Base-by-base conservation (phyloP, 2,797 vertebrate species). In the Enteromius paludinosus region DNA sequence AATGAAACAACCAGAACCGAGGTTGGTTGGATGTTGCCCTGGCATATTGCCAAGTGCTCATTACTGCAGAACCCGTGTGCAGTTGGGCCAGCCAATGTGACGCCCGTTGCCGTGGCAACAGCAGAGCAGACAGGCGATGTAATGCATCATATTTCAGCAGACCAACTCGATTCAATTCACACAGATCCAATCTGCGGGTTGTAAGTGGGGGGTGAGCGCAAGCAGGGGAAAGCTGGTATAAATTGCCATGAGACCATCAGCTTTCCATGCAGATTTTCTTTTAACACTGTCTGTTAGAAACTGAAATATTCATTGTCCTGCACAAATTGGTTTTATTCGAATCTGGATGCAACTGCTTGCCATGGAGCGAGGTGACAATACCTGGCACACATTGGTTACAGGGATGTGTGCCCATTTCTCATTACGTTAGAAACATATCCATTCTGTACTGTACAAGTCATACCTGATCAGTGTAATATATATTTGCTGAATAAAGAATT, bases 101-200 rank as follows among this genome's bases (percentile, higher is more conserved):
- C 88, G 91, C 90, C 94, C 91, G 94, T 96, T 82, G 64, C 95
- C 92, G 93, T 93, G 92, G 95, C 91, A 96, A 96, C 93, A 64
- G 89, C 66, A 86, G 94, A 92, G 90, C 86, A 87, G 92, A 90
- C 91, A 85, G 93, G 30, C 90, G 92, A 91, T 89, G 90, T 88
- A 85, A 90, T 90, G 92, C 90, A 81, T 92, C 92, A 91, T 92
- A 91, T 92, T 93, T 93, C 91, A 90, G 83, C 87, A 87, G 89
- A 84, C 79, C 70, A 82, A 82, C 68, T 79, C 79, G 54, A 79
- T 78, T 69, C 79, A 49, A 28, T 83, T 75, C 75, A 75, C 79
- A 73, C 49, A 73, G 78, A 73, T 86, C 52, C 66, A 78, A 78
- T 78, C 78, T 84, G 20, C 17, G 76, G 83, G 59, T 68, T 80